Conservation (phyloP, 2,113 vertebrate genomes). For the Phyllopteryx taeniolatus region DNA sequence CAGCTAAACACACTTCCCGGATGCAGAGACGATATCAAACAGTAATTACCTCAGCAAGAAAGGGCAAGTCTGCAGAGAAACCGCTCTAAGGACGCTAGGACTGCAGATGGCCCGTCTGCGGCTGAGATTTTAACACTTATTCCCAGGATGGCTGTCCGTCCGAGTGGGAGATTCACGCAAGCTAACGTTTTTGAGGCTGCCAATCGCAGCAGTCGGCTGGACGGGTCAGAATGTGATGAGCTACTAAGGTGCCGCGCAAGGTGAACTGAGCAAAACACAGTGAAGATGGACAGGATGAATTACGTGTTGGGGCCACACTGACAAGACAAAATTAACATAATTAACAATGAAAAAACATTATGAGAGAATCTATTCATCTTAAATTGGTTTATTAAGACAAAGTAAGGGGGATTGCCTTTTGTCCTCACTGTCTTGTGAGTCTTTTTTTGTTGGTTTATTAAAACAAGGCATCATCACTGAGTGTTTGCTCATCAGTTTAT, state of each 20-base stretch:
- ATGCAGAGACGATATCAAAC: slow-evolving; percentile 57
- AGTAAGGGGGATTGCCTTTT: too few relatives aligned
- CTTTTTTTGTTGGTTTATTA: too few relatives aligned
- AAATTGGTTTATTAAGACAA: too few relatives aligned
- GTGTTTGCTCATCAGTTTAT: too few relatives aligned
- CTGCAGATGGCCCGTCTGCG: slow-evolving; percentile 42
- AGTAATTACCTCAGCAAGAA: slow-evolving; percentile 68
- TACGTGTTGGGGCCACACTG: too few relatives aligned
- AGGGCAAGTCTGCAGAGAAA: slow-evolving; percentile 51
- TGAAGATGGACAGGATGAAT: too few relatives aligned
- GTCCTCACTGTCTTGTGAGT: too few relatives aligned
- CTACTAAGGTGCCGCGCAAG: not conserved
- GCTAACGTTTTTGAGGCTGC: not conserved
- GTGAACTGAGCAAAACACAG: not conserved
- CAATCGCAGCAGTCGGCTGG: not conserved
- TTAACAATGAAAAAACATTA: too few relatives aligned
- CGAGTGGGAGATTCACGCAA: not conserved
- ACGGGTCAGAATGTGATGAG: not conserved
- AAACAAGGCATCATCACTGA: too few relatives aligned
- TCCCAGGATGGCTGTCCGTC: slow-evolving; percentile 26
- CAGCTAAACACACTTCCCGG: slow-evolving; percentile 48
- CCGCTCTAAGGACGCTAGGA: slow-evolving; percentile 27
- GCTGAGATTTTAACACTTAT: slow-evolving; percentile 19
- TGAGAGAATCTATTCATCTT: too few relatives aligned
- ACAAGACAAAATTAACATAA: not conserved